Base-by-base conservation (phyloP, 2,113 vertebrate genomes). In the Mungos mungo region DNA sequence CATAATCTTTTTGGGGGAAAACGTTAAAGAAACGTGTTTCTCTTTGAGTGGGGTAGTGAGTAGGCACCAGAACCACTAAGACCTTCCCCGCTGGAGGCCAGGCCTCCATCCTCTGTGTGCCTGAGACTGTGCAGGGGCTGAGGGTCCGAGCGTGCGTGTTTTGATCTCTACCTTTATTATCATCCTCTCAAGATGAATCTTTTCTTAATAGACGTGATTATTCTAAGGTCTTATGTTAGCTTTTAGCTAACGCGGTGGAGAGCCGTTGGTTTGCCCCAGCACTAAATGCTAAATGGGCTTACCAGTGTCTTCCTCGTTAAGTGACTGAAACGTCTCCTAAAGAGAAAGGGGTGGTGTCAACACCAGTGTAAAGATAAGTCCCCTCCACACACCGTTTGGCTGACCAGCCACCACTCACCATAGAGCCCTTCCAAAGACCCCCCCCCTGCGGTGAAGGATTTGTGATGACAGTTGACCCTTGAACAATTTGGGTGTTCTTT, bases 191-290 rank as follows among this genome's bases (percentile, higher is more conserved):
- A 21, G 38, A 68, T 25, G 88, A 72, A 41, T 35, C 41, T 89
- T 97, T 86, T 96, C 97, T 81, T 89, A 50, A 16, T 96, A 83
- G 94, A 85, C 96, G 69, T 29, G 25, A 3, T 63, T 95, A 25
- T 18, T 76, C 57, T 33, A 35, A 71, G 76, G 35, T 33, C 13
- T 50, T 33, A 47, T 76, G 41, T 88, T 33, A 87, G 77, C 57
- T 69, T 96, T 95, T 90, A 93, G 94, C 81, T 18, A 7, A 74
- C 47, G 4, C 8, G 1, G 25, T 16, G 25, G 68, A 96, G 50
- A 76, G 89, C 31, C 9, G 1, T 74, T 57, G 47, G 54, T 47
- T 96, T 97, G 47, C 57, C 96, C 86, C 92, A 63, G 95, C 83
- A 84, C 63, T 50, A 16, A 65, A 95, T 85, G 87, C 63, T 50